Conservation (phyloP, 2,797 vertebrate genomes). For the Labroides dimidiatus region DNA sequence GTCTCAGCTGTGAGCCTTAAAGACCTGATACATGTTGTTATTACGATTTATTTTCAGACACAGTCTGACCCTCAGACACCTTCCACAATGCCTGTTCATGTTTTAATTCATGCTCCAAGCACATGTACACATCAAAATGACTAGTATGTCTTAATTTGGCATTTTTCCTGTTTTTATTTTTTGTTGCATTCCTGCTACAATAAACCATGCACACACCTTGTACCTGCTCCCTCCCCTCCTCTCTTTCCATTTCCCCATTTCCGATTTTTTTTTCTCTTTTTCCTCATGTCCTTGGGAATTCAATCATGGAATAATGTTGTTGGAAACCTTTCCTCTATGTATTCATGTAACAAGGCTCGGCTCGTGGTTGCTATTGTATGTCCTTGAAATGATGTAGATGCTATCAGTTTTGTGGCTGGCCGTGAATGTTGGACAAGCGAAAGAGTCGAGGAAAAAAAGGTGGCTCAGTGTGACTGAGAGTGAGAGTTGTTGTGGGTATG, state of each 20-base stretch:
- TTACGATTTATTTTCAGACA: slow-evolving; percentile 39
- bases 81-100: slow-evolving; percentile 6
- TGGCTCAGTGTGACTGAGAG: slow-evolving; percentile 33
- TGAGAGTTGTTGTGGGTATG: slow-evolving; percentile 35
- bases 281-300: slow-evolving; percentile 76
- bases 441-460: slow-evolving; percentile 34
- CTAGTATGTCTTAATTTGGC: background rate
- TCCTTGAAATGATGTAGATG: slow-evolving; percentile 79
- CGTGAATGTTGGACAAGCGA: slow-evolving; percentile 63
- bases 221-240: slow-evolving; percentile 20
- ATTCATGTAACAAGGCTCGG: slow-evolving; percentile 69
- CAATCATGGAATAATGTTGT: slow-evolving; percentile 72
- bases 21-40: slow-evolving; percentile 32
- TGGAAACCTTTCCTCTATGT: slow-evolving; percentile 68
- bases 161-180: slow-evolving; percentile 22
- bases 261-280: slow-evolving; percentile 19
- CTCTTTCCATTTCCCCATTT: slow-evolving; percentile 21
- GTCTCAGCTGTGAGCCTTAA: slow-evolving; percentile 32
- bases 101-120: slow-evolving; percentile 4
- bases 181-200: slow-evolving; percentile 22
- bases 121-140: slow-evolving; percentile 17
- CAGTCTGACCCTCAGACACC: slow-evolving; percentile 27
- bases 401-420: slow-evolving; percentile 70
- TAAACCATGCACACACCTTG: slow-evolving; percentile 24
- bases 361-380: slow-evolving; percentile 73